Evolutionary conservation across 2,888 invertebrate species (phyloP).

Genomic region (Mythimna ferrago): DNA sequence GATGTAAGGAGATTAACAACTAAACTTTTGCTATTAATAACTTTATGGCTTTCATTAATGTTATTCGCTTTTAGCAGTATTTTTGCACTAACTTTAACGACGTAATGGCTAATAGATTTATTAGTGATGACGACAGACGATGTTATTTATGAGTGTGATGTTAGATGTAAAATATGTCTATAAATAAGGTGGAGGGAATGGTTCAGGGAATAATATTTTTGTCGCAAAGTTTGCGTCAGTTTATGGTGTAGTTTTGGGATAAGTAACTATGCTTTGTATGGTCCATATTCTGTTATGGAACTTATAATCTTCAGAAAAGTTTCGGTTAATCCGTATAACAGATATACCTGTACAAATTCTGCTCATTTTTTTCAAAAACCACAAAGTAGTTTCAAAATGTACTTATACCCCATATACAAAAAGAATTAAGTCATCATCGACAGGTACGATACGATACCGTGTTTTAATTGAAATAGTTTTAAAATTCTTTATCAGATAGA

Average conservation of each 20-base stretch:
- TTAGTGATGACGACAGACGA: constrained; percentile 45
- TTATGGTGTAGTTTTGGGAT: constrained; percentile 8
- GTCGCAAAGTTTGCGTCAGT: constrained; percentile 29
- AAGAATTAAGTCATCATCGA: too few relatives aligned
- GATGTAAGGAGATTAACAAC: constrained; percentile 58
- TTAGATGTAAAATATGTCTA: constrained; percentile 57
- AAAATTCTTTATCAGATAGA: too few relatives aligned
- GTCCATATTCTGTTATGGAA: not conserved
- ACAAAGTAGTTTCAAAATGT: too few relatives aligned
- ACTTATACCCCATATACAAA: too few relatives aligned
- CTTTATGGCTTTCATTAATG: constrained; percentile 57
- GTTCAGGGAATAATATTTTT: constrained; percentile 50
- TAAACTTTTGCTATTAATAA: constrained; percentile 63
- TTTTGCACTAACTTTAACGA: constrained; percentile 55
- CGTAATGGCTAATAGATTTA: constrained; percentile 61
- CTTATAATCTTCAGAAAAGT: not conserved
- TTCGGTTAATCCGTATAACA: not conserved
- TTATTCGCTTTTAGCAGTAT: constrained; percentile 57
- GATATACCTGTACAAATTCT: too few relatives aligned
- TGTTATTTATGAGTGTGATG: constrained; percentile 53
- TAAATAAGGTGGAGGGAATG: constrained; percentile 40
- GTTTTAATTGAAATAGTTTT: too few relatives aligned
- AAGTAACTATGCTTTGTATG: not conserved
- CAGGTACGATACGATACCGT: too few relatives aligned
- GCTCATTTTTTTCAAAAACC: too few relatives aligned